phyloP scores from a whole-genome alignment of 2,888 invertebrate species.

The Campoplex capitator region DNA sequence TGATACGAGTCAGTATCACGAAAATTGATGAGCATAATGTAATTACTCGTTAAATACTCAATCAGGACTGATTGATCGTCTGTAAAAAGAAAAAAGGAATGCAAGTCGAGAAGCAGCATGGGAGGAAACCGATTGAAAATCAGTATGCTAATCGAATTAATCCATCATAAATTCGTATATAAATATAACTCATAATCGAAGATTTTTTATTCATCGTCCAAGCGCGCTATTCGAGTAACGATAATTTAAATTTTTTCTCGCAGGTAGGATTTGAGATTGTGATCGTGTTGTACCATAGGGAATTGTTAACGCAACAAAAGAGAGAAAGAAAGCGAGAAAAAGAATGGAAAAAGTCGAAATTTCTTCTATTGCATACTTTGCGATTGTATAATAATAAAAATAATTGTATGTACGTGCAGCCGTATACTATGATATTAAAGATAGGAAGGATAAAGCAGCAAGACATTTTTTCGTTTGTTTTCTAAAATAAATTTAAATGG shows the following conservation, averaged over 20 bases:
- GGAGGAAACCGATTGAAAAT: conserved; percentile 2
- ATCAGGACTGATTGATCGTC: background rate
- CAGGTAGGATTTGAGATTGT: conserved; percentile 64
- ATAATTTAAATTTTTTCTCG: conserved; percentile 53
- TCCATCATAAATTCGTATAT: conserved; percentile 43
- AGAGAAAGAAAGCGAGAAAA: background rate
- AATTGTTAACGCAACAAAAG: conserved; percentile 37
- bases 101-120: background rate
- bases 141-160: conserved; percentile 22
- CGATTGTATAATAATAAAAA: conserved; percentile 75
- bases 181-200: conserved; percentile 42
- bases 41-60: background rate
- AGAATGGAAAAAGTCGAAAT: conserved; percentile 52
- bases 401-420: conserved; percentile 62
- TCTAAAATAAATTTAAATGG: conserved; percentile 65
- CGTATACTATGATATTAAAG: conserved; percentile 61
- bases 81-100: background rate
- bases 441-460: conserved; percentile 53
- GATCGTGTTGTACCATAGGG: conserved; percentile 55
- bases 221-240: conserved; percentile 47
- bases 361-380: conserved; percentile 74
- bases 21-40: background rate
- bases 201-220: conserved; percentile 28
- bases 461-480: conserved; percentile 47
- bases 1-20: background rate